These are phyloP conservation scores for Drosophila truncata DNA, from an alignment of 1,140 invertebrate species.

Conservation along the genomic window DNA sequence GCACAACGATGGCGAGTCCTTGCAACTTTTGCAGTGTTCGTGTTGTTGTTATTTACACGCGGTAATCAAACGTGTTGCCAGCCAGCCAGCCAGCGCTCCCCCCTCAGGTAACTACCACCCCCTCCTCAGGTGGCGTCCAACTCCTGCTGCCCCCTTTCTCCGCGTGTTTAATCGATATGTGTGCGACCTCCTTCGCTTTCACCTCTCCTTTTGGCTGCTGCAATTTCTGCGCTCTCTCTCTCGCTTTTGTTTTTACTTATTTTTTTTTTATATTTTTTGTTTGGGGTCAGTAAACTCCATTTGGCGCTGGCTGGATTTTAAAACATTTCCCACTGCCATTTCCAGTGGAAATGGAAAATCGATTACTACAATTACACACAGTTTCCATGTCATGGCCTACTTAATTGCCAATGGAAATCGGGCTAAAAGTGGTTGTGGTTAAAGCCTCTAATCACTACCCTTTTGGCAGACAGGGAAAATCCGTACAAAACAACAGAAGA, in stretches of 20 bases:
- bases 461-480: constrained; percentile 19
- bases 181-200: constrained; percentile 35
- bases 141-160: constrained; percentile 5
- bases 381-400: constrained; percentile 64
- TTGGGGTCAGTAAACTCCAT: constrained; percentile 76
- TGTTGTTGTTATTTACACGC: constrained; percentile 75
- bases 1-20: constrained; percentile 68
- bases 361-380: constrained; percentile 59
- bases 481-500: neutral
- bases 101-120: constrained; percentile 1
- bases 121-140: neutral
- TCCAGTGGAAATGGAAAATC: constrained; percentile 62
- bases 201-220: constrained; percentile 52
- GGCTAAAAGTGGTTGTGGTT: neutral
- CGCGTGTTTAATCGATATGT: constrained; percentile 75
- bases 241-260: neutral
- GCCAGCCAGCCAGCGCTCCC: constrained; percentile 13
- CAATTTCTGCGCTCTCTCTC: constrained; percentile 41
- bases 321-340: constrained; percentile 42
- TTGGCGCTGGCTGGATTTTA: constrained; percentile 45
- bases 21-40: constrained; percentile 54
- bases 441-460: constrained; percentile 32
- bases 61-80: constrained; percentile 84
- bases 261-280: neutral
- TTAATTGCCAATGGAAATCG: constrained; percentile 47